Base-by-base conservation (phyloP, 1,140 invertebrate species). In the Chlorops oryzae region DNA sequence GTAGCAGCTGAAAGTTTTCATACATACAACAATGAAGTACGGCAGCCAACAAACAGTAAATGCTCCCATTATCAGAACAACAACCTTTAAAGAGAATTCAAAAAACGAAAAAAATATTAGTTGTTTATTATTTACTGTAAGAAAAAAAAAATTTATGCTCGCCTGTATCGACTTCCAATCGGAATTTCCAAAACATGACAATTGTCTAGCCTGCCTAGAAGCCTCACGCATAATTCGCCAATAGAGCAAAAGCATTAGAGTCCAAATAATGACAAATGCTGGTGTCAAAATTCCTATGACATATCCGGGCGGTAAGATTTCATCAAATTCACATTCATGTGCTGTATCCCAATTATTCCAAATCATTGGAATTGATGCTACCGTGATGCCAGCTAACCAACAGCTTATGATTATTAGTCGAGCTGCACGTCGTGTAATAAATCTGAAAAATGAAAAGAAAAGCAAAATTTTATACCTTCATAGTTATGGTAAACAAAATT, bases 1-100 rank as follows among this genome's bases (percentile, higher is more conserved):
- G 34, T 75, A 67, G 1, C 75, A 61, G 18, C 76, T 74, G 23
- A 81, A 72, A 24, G 81, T 77, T 59, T 81, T 78, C 7, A 78
- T 76, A 52, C 81, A 80, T 3, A 80, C 78, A 32, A 85, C 78
- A 9, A 81, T 75, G 40, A 87, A 80, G 65, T 85, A 87, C 4
- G 85, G 85, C 57, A 87, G 76, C 85, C 85, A 87, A 61, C 83
- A 86, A 24, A 87, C 68, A 0, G 84, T 82, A 56, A 87, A 88
- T 44, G 82, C 84, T 10, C 84, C 84, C 54, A 87, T 73, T 9
- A 87, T 83, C 32, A 85, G 74, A 6, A 87, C 65, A 39, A 87
- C 83, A 17, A 87, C 82, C 84, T 85, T 77, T 15, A 78, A 77
- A 25, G 1, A 48, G 28, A 47, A 5, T 44, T 42, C 9, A 38